These are phyloP conservation scores for Natator depressus DNA, from an alignment of 2,113 vertebrate species.

Conservation along the genomic window DNA sequence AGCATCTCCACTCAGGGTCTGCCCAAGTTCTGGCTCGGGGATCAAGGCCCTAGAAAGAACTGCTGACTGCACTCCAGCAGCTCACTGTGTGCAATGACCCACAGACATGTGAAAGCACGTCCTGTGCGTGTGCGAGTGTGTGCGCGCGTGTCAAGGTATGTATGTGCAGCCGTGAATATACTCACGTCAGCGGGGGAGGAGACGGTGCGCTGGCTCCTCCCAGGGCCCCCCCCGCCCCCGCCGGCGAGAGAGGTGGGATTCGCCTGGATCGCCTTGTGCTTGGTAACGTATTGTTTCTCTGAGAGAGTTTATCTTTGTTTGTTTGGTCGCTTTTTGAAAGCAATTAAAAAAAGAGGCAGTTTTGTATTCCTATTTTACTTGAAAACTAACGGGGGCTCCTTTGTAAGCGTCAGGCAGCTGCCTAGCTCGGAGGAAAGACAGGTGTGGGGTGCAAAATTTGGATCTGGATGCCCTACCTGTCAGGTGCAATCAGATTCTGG, in stretches of 20 bases:
- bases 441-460: not conserved
- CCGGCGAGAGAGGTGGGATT: not conserved
- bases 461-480: not conserved
- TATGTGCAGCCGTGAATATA: not conserved
- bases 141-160: not conserved
- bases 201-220: not conserved
- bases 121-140: not conserved
- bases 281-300: constrained; percentile 70
- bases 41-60: not conserved
- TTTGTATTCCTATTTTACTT: constrained; percentile 21
- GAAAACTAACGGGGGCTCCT: not conserved
- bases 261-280: constrained; percentile 45
- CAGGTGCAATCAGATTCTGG: not conserved
- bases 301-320: constrained; percentile 79
- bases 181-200: not conserved
- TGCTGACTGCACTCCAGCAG: not conserved
- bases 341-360: constrained; percentile 74
- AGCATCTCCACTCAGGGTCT: not conserved
- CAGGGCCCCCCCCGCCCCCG: not conserved
- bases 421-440: not conserved
- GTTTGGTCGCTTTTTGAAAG: constrained; percentile 70
- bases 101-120: not conserved
- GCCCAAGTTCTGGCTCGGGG: fast-evolving
- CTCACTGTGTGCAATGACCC: not conserved
- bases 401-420: not conserved